Evolutionary conservation across 1,140 invertebrate genomes (phyloP), one percentile per base, ranked within the genome.

Genomic region (Adoxophyes honmai): DNA sequence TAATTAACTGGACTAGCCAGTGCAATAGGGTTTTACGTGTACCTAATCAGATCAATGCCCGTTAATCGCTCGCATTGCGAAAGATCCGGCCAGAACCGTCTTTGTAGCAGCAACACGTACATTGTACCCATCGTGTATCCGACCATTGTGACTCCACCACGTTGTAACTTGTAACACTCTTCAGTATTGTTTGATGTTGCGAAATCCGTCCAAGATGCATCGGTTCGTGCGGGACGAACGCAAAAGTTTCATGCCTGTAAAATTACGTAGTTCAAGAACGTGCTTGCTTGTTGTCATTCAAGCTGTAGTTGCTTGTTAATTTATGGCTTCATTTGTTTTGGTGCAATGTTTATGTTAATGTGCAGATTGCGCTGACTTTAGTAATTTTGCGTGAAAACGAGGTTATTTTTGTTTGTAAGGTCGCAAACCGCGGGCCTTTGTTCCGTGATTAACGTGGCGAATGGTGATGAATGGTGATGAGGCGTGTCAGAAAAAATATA

Each of bases 1-100:
- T 28, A 28, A 28, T 28, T 28, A 28, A 28, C 6, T 28, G 21
- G 21, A 28, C 21, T 3, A 2, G 21, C 21, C 21, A 28, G 6
- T 28, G 21, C 21, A 28, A 28, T 28, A 28, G 21, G 21, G 21
- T 28, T 28, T 61, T 52, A 28, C 39, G 57, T 66, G 42, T 62
- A 53, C 62, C n/a, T 60, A 71, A 71, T 64, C 61, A 52, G 58
- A 54, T 59, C 63, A 60, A 38, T 59, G 51, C 42, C 14, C 14
- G 60, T 60, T 62, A 58, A 61, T 64, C 58, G 53, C 18, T 51
- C n/a, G 36, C 13, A 53, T 74, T 74, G 66, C 71, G 67, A 71
- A 59, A 74, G 71, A 68, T 71, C 71, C 71, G 66, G 60, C 42
- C 57, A 18, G 44, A 42, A 21, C 55, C 52, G 21, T 48, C 42